A percentile compares a stretch with the other conserved stretches of the same genome.
These are phyloP conservation scores for Noctua pronuba DNA, from an alignment of 2,888 invertebrate species.

Conservation along the genomic window DNA sequence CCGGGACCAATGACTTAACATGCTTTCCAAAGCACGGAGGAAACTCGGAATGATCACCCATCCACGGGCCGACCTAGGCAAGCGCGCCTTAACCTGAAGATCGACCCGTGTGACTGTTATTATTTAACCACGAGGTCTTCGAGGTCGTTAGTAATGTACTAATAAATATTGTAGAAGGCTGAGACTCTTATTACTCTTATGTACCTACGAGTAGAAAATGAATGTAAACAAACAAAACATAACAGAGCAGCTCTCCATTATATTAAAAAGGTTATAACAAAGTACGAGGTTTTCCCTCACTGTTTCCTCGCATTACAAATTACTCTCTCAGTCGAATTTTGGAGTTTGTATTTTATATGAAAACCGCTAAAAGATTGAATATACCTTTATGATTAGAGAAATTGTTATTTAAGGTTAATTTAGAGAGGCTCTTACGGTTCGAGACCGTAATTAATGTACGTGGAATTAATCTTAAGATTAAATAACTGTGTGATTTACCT, in stretches of 20 bases:
- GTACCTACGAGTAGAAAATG: background rate
- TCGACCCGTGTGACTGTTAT: background rate
- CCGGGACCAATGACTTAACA: no score
- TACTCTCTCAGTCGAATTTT: background rate
- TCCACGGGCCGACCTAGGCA: background rate
- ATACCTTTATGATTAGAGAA: background rate
- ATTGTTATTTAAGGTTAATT: background rate
- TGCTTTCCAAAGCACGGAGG: background rate
- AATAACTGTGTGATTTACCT: no score
- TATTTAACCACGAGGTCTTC: background rate
- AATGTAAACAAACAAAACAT: background rate
- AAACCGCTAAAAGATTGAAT: background rate
- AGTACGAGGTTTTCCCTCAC: background rate
- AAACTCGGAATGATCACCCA: background rate
- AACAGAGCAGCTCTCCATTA: background rate
- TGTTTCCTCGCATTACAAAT: constrained; percentile 9
- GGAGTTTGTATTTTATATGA: constrained; percentile 6
- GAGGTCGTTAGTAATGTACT: background rate
- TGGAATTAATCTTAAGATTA: no score
- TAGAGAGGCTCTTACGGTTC: no score
- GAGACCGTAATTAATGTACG: background rate
- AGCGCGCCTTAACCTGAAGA: background rate
- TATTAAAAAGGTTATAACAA: constrained; percentile 2
- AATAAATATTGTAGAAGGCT: background rate
- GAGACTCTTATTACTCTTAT: background rate